Evolutionary conservation across 2,797 vertebrate species (phyloP), one percentile per base, ranked within the genome.

Genomic region (Chrosomus eos): DNA sequence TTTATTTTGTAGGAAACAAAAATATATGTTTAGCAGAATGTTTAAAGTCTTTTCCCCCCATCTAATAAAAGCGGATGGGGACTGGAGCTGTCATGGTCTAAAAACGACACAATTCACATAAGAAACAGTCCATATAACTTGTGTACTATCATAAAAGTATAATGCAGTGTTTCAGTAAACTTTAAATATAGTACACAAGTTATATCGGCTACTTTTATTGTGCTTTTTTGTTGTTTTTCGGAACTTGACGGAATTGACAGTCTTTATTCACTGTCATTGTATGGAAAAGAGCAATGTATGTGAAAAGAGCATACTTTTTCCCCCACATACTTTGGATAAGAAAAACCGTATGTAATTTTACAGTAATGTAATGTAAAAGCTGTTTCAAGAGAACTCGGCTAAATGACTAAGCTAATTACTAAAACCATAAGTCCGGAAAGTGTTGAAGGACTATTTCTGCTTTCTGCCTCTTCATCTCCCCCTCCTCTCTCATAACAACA

Each of bases 401-500:
- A 60, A 38, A 19, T 21, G 21, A 43, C 36, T 31, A 7, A 51
- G 18, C 48, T 51, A 51, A 51, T 19, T 19, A 51, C 48, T 19
- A 19, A 19, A 51, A 6, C 16, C 5, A 51, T 19, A 51, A 19
- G 48, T 51, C 19, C 0, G 72, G 28, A 5, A 87, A 70, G 72
- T 82, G 45, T 80, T 76, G 43, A 81, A 71, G 79, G 60, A 21
- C 82, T 5, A 62, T 83, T 77, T 64, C 31, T 85, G 80, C 87
- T 90, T 89, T 88, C 80, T 75, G 77, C 76, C 84, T 86, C 85
- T 67, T 58, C 72, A 55, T 76, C 71, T 48, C 45, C 23, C 80
- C 86, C 60, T 88, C 79, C 90, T 89, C 55, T 45, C 77, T 53
- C 64, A 67, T 10, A 73, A 88, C 89, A 91, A 91, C 93, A 93